Conservation (phyloP, 1,140 invertebrate species). For the Rhopalosiphum maidis region DNA sequence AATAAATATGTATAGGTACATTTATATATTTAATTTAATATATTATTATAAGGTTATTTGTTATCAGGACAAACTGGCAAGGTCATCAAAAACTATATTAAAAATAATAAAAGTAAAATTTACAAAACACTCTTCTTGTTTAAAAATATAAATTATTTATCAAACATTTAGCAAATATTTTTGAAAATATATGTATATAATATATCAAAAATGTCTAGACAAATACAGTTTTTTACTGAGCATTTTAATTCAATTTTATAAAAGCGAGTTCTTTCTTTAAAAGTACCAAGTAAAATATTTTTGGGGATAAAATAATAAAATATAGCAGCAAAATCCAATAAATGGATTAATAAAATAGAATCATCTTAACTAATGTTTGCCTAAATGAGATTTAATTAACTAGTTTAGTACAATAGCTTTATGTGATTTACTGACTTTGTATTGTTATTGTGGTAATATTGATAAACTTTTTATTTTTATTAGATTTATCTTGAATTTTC, state of each 20-base stretch:
- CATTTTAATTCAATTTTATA: neutral
- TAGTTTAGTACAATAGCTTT: neutral
- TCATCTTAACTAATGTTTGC: neutral
- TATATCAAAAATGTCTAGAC: neutral
- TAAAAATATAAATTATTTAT: neutral
- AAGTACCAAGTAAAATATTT: neutral
- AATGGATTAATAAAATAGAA: neutral
- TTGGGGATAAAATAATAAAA: neutral
- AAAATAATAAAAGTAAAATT: conserved; percentile 15
- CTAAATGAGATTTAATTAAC: neutral
- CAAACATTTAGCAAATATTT: neutral
- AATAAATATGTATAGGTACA: neutral
- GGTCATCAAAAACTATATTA: conserved; percentile 32
- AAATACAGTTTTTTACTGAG: neutral
- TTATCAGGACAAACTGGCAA: conserved; percentile 20
- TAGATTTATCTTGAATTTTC: neutral
- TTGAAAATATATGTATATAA: neutral
- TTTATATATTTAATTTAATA: neutral
- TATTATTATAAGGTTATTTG: conserved; percentile 41
- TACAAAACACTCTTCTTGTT: neutral
- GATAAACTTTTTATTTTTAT: neutral
- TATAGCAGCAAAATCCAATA: neutral
- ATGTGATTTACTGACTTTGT: too few relatives aligned
- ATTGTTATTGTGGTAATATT: neutral
- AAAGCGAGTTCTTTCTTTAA: neutral